phyloP scores from a whole-genome alignment of 1,140 invertebrate species.

The Bombus affinis region DNA sequence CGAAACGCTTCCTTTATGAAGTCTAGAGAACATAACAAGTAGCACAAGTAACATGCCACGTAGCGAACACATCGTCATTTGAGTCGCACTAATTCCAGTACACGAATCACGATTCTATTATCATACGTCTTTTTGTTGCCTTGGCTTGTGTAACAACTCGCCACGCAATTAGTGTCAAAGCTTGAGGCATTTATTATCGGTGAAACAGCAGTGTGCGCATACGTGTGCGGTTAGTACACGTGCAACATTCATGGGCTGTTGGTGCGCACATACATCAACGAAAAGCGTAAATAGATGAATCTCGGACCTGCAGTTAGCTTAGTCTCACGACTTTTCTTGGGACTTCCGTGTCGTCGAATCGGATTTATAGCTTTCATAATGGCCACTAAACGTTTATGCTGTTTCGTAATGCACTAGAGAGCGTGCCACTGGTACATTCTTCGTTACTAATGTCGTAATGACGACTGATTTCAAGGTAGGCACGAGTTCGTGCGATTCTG shows the following conservation, averaged over 20 bases:
- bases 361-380: constrained; percentile 71
- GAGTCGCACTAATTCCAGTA: constrained; percentile 8
- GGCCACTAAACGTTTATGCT: constrained; percentile 65
- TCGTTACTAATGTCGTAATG: constrained; percentile 10
- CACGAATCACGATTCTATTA: constrained; percentile 1
- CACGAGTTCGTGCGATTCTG: neutral
- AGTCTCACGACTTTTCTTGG: constrained; percentile 55
- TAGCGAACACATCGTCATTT: neutral
- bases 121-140: constrained; percentile 33
- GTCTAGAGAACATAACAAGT: no score
- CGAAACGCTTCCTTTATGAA: no score
- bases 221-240: neutral
- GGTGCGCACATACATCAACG: neutral
- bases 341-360: constrained; percentile 69
- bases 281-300: constrained; percentile 30
- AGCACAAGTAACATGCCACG: no score
- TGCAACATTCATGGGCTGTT: neutral
- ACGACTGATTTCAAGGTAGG: neutral
- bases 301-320: constrained; percentile 6
- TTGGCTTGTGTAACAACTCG: constrained; percentile 21
- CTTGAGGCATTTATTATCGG: constrained; percentile 12
- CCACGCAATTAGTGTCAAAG: constrained; percentile 18
- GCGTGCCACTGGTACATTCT: constrained; percentile 28
- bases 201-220: neutral
- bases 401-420: constrained; percentile 60